These are phyloP conservation scores for Drosophila algonquin DNA, from an alignment of 2,888 invertebrate species.

Conservation along the genomic window DNA sequence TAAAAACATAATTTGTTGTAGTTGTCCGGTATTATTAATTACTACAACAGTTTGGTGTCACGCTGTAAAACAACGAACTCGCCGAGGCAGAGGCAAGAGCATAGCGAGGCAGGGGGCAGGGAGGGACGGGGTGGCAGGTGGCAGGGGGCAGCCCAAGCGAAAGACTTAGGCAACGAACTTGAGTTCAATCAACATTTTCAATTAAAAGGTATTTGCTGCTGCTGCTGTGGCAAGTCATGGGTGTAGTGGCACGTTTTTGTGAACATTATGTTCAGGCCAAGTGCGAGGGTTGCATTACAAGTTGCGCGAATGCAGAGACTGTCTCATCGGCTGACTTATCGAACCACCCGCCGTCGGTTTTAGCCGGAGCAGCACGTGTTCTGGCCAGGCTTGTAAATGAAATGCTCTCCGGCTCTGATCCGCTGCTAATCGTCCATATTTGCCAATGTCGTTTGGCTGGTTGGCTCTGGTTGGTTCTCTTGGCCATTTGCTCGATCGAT, in stretches of 20 bases:
- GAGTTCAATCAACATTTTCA: slow-evolving; percentile 77
- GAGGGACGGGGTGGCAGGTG: neutral
- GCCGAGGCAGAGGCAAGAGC: no score
- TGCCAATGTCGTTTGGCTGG: slow-evolving; percentile 70
- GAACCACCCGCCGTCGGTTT: slow-evolving; percentile 27
- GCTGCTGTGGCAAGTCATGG: slow-evolving; percentile 63
- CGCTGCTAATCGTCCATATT: slow-evolving; percentile 74
- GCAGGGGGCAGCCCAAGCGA: slow-evolving; percentile 60
- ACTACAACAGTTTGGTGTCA: slow-evolving; percentile 78
- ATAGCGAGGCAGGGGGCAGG: neutral
- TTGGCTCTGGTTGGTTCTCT: slow-evolving; percentile 42
- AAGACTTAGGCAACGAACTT: slow-evolving; percentile 77
- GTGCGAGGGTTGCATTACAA: slow-evolving; percentile 58
- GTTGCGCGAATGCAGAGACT: slow-evolving; percentile 13
- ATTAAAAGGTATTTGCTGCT: slow-evolving; percentile 70
- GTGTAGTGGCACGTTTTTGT: slow-evolving; percentile 72
- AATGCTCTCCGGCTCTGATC: slow-evolving; percentile 33
- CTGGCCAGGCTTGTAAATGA: slow-evolving; percentile 26
- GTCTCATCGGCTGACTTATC: neutral
- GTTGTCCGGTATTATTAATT: slow-evolving; percentile 74
- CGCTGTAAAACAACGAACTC: slow-evolving; percentile 58
- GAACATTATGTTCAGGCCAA: slow-evolving; percentile 45
- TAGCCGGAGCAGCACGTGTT: slow-evolving; percentile 63
- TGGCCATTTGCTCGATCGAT: slow-evolving; percentile 55
- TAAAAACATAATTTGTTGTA: slow-evolving; percentile 78